phyloP scores from a whole-genome alignment of 2,888 invertebrate species.

The Halictus ligatus region DNA sequence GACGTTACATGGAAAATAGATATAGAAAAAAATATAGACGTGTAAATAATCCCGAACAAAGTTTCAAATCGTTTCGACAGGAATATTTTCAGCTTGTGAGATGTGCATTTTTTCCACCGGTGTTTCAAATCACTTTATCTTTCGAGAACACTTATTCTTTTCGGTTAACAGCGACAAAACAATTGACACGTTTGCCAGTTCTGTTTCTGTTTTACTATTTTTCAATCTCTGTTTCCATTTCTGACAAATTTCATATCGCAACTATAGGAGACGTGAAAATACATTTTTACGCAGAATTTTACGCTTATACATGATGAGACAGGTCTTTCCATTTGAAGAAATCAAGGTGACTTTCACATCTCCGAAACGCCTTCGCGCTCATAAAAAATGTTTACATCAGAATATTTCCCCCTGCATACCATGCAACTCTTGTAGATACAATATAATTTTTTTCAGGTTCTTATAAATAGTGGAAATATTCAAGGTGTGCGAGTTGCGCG shows the following conservation, averaged over 20 bases:
- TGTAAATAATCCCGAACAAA: not conserved
- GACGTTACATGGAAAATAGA: no score
- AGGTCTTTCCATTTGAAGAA: no score
- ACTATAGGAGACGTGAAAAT: no score
- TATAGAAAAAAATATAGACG: not conserved
- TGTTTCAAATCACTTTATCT: not conserved
- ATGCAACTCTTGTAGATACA: not conserved
- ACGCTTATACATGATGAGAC: no score
- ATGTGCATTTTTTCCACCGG: not conserved
- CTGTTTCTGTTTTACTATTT: no score
- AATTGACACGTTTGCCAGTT: not conserved
- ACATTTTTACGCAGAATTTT: no score
- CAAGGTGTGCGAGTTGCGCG: no score
- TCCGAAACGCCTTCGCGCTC: no score
- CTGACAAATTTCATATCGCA: not conserved
- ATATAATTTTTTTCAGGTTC: not conserved
- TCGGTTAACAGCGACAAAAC: fast-evolving
- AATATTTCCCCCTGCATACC: not conserved
- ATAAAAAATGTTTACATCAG: no score
- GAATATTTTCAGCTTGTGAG: not conserved
- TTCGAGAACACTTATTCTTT: not conserved
- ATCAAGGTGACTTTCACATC: no score
- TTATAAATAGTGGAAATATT: no score
- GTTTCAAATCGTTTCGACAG: not conserved
- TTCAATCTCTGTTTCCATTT: not conserved